Percentiles rank a stretch among this genome's conserved stretches.
These are phyloP conservation scores for Callorhinus ursinus DNA, from an alignment of 2,113 vertebrate genomes.

Conservation along the genomic window DNA sequence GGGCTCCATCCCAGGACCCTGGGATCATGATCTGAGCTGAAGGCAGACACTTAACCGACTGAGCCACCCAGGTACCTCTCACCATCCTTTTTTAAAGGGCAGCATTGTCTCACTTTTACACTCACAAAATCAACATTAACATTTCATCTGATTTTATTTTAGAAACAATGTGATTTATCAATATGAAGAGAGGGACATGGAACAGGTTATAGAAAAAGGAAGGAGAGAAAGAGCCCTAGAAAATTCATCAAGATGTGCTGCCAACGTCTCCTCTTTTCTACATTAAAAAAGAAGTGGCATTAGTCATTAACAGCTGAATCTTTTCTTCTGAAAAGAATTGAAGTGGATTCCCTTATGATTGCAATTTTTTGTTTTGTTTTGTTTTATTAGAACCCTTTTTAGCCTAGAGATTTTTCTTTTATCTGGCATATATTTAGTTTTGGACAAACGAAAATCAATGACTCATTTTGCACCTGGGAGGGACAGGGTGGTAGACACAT, in stretches of 20 bases:
- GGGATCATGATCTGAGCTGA: too few relatives aligned
- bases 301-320: neutral
- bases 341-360: neutral
- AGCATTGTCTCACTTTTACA: neutral
- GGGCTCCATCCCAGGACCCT: too few relatives aligned
- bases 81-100: neutral
- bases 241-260: neutral
- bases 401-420: neutral
- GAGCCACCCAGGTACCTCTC: too few relatives aligned
- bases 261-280: neutral
- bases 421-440: neutral
- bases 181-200: neutral
- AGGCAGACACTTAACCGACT: too few relatives aligned
- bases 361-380: neutral
- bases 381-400: neutral
- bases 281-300: neutral
- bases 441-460: slow-evolving; percentile 42
- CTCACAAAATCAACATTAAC: neutral
- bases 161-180: neutral
- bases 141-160: neutral
- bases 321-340: neutral
- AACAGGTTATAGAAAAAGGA: neutral
- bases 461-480: neutral
- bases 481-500: neutral
- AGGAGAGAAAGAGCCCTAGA: neutral